phyloP scores from a whole-genome alignment of 2,888 invertebrate genomes.

The Neocrepidodera transversa region DNA sequence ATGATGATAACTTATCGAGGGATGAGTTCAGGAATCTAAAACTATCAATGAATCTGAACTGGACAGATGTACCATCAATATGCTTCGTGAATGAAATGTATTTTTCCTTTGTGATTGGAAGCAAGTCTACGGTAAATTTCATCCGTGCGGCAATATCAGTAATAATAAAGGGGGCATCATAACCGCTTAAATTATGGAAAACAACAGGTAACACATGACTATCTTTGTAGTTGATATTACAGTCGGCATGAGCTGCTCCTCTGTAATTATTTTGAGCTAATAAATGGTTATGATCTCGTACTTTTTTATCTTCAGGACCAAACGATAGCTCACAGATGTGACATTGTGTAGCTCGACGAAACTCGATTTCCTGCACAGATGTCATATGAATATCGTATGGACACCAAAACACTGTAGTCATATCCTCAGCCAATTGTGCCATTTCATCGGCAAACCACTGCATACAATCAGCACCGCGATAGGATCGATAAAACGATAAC shows the following conservation, averaged over 20 bases:
- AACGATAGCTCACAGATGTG: no score
- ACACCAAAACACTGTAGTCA: constrained; percentile 28
- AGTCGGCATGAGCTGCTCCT: background rate
- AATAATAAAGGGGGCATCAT: background rate
- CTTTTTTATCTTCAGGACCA: no score
- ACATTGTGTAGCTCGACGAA: constrained; percentile 10
- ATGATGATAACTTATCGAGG: no score
- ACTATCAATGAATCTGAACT: no score
- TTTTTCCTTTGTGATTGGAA: no score
- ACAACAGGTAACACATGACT: background rate
- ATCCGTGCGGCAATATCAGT: no score
- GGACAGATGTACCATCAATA: no score
- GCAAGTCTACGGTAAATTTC: no score
- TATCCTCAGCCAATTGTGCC: constrained; percentile 8
- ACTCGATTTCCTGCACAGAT: constrained; percentile 6
- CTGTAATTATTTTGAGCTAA: background rate
- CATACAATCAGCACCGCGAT: constrained; percentile 19
- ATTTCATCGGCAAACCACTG: constrained; percentile 23
- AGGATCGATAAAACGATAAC: background rate
- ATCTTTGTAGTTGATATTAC: background rate
- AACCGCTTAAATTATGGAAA: background rate
- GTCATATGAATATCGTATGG: constrained; percentile 15
- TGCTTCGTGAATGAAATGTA: no score
- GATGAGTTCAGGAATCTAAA: no score
- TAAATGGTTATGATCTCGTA: no score